Percentiles rank a stretch among this genome's conserved stretches.
Evolutionary conservation across 2,797 vertebrate genomes (phyloP).

Genomic region (Geotrypetes seraphini): DNA sequence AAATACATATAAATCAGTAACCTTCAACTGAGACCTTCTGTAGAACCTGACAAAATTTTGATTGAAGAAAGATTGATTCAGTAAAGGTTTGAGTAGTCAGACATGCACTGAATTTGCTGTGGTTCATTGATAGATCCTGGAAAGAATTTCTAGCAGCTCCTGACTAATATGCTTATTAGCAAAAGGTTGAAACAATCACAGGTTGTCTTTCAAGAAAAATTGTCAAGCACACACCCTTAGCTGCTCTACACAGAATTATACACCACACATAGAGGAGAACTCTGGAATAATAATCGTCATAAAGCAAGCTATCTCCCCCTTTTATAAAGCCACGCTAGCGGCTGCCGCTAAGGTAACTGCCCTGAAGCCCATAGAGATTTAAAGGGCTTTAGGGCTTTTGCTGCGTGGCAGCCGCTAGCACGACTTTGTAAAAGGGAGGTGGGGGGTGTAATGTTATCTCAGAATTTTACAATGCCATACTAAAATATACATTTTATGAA

Average conservation of each 20-base stretch:
- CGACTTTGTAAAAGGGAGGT: too few species aligned
- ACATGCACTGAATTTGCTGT: constrained; percentile 54
- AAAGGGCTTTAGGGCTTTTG: too few species aligned
- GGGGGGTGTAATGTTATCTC: too few species aligned
- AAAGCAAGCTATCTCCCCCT: too few species aligned
- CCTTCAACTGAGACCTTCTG: constrained; percentile 51
- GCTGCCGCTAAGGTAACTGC: too few species aligned
- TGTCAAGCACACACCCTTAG: constrained; percentile 58
- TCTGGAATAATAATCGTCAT: too few species aligned
- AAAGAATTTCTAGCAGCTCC: constrained; percentile 45
- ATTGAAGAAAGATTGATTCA: constrained; percentile 63
- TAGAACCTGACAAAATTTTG: constrained; percentile 52
- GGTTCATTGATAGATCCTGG: constrained; percentile 49
- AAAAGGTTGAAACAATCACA: constrained; percentile 59
- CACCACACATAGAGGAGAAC: constrained; percentile 25
- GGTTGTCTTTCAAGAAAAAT: constrained; percentile 53
- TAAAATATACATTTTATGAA: constrained; percentile 28
- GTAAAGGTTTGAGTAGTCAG: constrained; percentile 51
- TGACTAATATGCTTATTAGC: constrained; percentile 65
- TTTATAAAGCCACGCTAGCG: too few species aligned
- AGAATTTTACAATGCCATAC: constrained; percentile 21
- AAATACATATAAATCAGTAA: constrained; percentile 2
- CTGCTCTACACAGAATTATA: constrained; percentile 48
- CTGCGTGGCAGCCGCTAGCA: too few species aligned
- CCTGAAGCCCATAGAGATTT: too few species aligned